Base-by-base conservation (phyloP, 2,888 invertebrate genomes). In the Spicauda simplicius region DNA sequence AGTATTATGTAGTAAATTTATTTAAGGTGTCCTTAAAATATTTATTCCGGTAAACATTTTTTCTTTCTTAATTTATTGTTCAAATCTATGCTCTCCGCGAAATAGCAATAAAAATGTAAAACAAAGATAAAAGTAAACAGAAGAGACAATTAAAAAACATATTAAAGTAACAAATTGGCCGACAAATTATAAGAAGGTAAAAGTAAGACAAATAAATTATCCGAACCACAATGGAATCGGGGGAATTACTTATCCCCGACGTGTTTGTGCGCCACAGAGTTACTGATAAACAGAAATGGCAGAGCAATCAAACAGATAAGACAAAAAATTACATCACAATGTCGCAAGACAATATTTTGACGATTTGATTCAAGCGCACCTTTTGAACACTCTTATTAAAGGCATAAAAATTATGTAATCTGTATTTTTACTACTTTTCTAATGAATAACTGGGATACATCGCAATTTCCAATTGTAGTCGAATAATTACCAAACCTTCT, bases 161-260 rank as follows among this genome's bases (percentile, higher is more conserved):
- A 60, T 60, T 60, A 60, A 48, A 30, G 45, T 48, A 60, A 50
- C 50, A 30, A 60, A 60, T 60, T 60, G 59, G 30, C 11, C 18
- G 25, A 50, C 50, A 50, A 50, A 30, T 50, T 25, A 30, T 60
- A 60, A 50, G 30, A 60, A 18, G 48, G 59, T 25, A 50, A 59
- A 16, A 20, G 59, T 25, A 50, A 25, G 45, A 30, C 20, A 20
- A 59, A 59, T 59, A 59, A 59, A 59, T 59, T 59, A 48, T 59
- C 25, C 20, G 45, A 59, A 41, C 45, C 59, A 50, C 59, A 59
- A 59, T 48, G 48, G 59, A 59, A 59, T 50, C 48, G 25, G 25
- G 10, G 59, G 30, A 59, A 59, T 58, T 59, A 59, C 59, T 59
- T 59, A 59, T 59, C 48, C 18, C 57, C 41, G 33, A 58, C 57